phyloP scores from a whole-genome alignment of 2,797 vertebrate species.

The Sebastes matsubarae region DNA sequence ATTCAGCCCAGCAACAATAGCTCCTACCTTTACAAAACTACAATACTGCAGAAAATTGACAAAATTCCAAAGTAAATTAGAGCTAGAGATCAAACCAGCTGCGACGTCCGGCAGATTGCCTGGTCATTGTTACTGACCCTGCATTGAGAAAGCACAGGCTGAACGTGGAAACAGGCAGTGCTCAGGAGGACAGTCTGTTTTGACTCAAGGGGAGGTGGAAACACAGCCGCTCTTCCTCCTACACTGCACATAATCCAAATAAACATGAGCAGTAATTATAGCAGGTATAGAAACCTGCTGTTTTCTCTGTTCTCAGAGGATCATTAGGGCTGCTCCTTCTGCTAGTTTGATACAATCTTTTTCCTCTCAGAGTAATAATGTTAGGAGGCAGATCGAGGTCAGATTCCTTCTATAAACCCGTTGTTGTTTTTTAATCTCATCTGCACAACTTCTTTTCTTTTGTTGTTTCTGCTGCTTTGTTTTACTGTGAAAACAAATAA shows the following conservation, averaged over 20 bases:
- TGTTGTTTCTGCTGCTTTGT: too few relatives aligned
- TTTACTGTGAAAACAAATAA: too few relatives aligned
- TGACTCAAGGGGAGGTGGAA: neutral
- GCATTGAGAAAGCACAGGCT: neutral
- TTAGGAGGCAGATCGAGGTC: neutral
- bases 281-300: neutral
- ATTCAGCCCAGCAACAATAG: neutral
- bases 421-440: too few relatives aligned
- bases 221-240: neutral
- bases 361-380: neutral
- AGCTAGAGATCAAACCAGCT: too few relatives aligned
- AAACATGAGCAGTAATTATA: neutral
- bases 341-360: neutral
- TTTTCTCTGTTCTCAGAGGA: neutral
- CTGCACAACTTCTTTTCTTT: too few relatives aligned
- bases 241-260: neutral
- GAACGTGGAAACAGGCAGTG: neutral
- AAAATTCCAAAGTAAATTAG: neutral
- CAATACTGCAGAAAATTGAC: neutral
- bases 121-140: neutral
- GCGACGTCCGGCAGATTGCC: neutral
- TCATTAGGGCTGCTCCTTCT: neutral
- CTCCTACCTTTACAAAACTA: neutral
- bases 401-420: too few relatives aligned
- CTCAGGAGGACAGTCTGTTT: slow-evolving; percentile 1